These are phyloP conservation scores for Drepana falcataria DNA, from an alignment of 2,888 invertebrate species.

Conservation along the genomic window DNA sequence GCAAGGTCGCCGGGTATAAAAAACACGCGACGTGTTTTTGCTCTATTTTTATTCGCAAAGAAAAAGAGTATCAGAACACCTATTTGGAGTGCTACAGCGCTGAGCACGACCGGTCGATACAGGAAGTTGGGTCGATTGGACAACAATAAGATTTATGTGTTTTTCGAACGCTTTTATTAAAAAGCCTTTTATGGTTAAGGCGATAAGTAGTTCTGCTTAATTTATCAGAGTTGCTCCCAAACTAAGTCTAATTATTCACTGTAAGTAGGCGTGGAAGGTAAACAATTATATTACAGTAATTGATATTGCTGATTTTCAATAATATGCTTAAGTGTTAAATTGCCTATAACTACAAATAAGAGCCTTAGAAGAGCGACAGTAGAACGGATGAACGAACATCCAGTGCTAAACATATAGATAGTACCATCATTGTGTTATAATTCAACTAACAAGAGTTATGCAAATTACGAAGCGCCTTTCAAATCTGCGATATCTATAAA, in stretches of 20 bases:
- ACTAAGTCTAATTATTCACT: not conserved
- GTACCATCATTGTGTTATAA: constrained; percentile 38
- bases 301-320: too few relatives aligned
- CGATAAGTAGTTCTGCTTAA: not conserved
- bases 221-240: not conserved
- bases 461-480: constrained; percentile 73
- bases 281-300: too few relatives aligned
- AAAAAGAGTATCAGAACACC: constrained; percentile 72
- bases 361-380: not conserved
- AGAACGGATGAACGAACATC: not conserved
- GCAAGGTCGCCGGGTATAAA: constrained; percentile 72
- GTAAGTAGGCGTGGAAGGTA: not conserved
- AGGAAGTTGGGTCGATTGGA: constrained; percentile 70
- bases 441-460: constrained; percentile 67
- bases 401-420: not conserved
- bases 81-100: constrained; percentile 64
- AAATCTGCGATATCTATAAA: constrained; percentile 69
- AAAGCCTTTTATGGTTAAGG: constrained; percentile 28
- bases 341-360: too few relatives aligned
- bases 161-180: constrained; percentile 51
- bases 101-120: constrained; percentile 58
- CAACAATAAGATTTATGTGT: constrained; percentile 73
- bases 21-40: constrained; percentile 63
- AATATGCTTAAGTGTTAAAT: too few relatives aligned
- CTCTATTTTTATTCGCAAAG: constrained; percentile 68